Evolutionary conservation across 1,140 invertebrate species (phyloP), one percentile per base, ranked within the genome.

Genomic region (Drosophila arizonae): DNA sequence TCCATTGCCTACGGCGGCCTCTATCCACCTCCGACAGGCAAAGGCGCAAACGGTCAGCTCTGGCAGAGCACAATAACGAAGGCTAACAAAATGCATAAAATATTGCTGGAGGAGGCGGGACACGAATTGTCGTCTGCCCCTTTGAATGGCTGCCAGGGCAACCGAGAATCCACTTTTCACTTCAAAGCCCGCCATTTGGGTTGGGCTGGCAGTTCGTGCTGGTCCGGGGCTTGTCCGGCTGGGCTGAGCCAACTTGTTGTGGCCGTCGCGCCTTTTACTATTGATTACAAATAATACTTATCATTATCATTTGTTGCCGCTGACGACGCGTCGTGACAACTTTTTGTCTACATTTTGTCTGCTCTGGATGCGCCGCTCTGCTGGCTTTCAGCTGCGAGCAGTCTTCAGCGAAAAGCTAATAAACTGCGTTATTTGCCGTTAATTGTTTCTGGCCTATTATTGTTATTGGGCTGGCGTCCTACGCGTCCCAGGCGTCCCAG

Each of bases 181-280:
- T 17, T 46, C 43, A 46, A 17, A 46, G 43, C 43, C 15, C 17
- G 21, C 13, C 8, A 10, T 56, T 36, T 56, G 55, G 55, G 36
- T 28, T 60, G 26, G 57, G 57, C 46, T 30, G 24, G 46, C 41
- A 9, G 60, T 62, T 51, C 1, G n/a, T 6, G n/a, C 43, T 3
- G 21, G 21, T 46, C 6, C 17, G 8, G 55, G 36, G 36, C 39
- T 45, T 15, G 10, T 10, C 21, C 36, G 28, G 17, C 41, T 11
- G 36, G 28, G 17, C 41, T 11, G 36, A n/a, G 50, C 21, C 11
- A 9, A 55, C 48, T 56, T 33, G 36, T 76, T 63, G 39, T 54
- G 61, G 9, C 21, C 76, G 80, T 77, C 65, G 74, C 69, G 79
- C 79, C 63, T 78, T 78, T 81, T 78, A 75, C 67, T 63, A 70